Percentiles rank a stretch among this genome's conserved stretches.
Conservation (phyloP, 2,888 invertebrate species). For the Spodoptera exigua region DNA sequence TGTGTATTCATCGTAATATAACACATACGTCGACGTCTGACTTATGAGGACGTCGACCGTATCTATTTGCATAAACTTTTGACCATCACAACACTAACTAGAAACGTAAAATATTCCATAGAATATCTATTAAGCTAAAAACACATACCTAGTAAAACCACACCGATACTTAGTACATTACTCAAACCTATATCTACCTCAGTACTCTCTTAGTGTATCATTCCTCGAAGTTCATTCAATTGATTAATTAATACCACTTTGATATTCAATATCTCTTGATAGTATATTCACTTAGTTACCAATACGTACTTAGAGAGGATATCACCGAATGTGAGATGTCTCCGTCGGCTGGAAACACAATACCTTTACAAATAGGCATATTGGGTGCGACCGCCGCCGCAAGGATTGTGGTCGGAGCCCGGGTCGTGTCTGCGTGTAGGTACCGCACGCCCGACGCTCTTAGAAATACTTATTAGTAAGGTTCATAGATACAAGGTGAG, state of each 20-base stretch:
- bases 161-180: constrained; percentile 1
- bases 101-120: too few relatives aligned
- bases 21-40: too few relatives aligned
- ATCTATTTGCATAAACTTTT: too few relatives aligned
- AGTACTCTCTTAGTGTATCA: too few relatives aligned
- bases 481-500: neutral
- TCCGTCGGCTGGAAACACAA: constrained; percentile 6
- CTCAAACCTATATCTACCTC: neutral
- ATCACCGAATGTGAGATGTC: constrained; percentile 17
- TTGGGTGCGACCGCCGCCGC: neutral
- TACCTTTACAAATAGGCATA: constrained; percentile 24
- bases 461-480: neutral
- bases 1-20: too few relatives aligned
- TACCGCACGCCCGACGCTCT: neutral
- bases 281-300: constrained; percentile 12
- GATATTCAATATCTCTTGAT: constrained; percentile 25
- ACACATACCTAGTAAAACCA: neutral
- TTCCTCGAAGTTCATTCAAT: neutral
- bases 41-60: too few relatives aligned
- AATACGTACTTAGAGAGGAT: neutral
- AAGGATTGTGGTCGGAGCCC: constrained; percentile 22
- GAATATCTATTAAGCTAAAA: neutral
- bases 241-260: constrained; percentile 37
- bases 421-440: neutral
- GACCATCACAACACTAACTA: too few relatives aligned